Base-by-base conservation (phyloP, 2,113 vertebrate species). In the Erythrocebus patas region DNA sequence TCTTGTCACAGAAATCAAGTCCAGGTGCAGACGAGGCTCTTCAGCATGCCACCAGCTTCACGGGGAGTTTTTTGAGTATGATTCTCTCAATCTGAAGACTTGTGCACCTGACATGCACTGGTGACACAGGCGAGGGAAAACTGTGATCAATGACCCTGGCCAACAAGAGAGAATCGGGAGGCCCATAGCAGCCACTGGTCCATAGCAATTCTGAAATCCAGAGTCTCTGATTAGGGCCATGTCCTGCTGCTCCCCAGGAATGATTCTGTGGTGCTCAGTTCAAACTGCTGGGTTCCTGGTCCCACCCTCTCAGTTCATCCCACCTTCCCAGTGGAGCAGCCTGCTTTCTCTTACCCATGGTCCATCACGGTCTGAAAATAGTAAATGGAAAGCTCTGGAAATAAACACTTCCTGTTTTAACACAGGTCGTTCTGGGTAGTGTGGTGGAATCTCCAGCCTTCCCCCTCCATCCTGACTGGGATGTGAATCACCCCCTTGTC, bases 21-120 rank as follows among this genome's bases (percentile, higher is more conserved):
- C 23, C 23, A 45, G 40, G 25, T 30, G 43, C 73, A 30, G 7
- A 45, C 0, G 14, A 30, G 25, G 23, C 1, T 4, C 25, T 76
- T 45, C 23, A 7, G 23, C 14, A 6, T 0, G 13, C 25, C 3
- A 8, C 25, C 13, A 2, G 25, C 73, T 76, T 45, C 25, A 45
- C 18, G 35, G 35, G 35, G 17, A 72, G 68, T n/a, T 18, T 38
- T 38, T 35, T 20, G 35, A 22, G 18, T 38, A 22, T 22, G 35
- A 72, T n/a, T 16, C 66, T 18, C 17, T 72, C 18, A 20, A 3
- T 45, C 73, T 9, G 73, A 76, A 30, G 73, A 30, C 43, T 45
- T 25, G 30, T 1, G 27, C 1, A 6, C 22, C 13, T 30, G 43
- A 14, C 7, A 45, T 12, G 25, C 6, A 8, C 3, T 5, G 6